phyloP scores from a whole-genome alignment of 2,888 invertebrate species.

The Amaurobius ferox region DNA sequence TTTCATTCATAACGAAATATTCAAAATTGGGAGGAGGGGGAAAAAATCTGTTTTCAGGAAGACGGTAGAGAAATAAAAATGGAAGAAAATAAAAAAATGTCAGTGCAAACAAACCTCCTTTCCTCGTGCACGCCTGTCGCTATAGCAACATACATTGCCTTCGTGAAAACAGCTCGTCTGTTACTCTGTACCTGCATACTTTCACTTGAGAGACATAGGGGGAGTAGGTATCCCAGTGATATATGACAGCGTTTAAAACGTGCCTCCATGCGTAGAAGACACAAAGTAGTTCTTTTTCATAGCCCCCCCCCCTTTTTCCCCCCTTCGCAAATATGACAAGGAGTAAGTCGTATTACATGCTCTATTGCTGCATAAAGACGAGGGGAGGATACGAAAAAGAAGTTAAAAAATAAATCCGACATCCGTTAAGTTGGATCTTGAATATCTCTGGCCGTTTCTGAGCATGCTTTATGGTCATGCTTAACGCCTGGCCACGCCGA shows the following conservation, averaged over 20 bases:
- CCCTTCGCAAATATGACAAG: slow-evolving; percentile 62
- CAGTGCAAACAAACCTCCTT: slow-evolving; percentile 58
- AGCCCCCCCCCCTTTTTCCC: slow-evolving; percentile 12
- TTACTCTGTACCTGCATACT: slow-evolving; percentile 63
- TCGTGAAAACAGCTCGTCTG: slow-evolving; percentile 72
- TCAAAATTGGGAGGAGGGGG: background rate
- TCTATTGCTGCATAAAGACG: slow-evolving; percentile 66
- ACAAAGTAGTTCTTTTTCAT: slow-evolving; percentile 60
- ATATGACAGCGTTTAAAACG: slow-evolving; percentile 65
- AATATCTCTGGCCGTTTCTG: background rate
- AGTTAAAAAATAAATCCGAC: slow-evolving; percentile 33
- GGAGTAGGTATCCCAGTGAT: slow-evolving; percentile 32
- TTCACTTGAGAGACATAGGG: slow-evolving; percentile 17
- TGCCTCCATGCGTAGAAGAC: slow-evolving; percentile 54
- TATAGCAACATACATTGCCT: slow-evolving; percentile 46
- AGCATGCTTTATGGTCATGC: slow-evolving; percentile 41
- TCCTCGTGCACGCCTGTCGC: slow-evolving; percentile 40
- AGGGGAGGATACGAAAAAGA: slow-evolving; percentile 39
- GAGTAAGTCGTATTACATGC: slow-evolving; percentile 69
- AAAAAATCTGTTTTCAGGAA: slow-evolving; percentile 8
- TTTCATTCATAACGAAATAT: slow-evolving; percentile 11
- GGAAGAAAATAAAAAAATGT: slow-evolving; percentile 34
- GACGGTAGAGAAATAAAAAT: background rate
- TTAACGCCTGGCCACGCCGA: slow-evolving; percentile 53
- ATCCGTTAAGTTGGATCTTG: slow-evolving; percentile 44